A percentile compares a stretch with the other conserved stretches of the same genome.
Evolutionary conservation across 1,140 invertebrate genomes (phyloP).

Genomic region (Tetraneura akinire): DNA sequence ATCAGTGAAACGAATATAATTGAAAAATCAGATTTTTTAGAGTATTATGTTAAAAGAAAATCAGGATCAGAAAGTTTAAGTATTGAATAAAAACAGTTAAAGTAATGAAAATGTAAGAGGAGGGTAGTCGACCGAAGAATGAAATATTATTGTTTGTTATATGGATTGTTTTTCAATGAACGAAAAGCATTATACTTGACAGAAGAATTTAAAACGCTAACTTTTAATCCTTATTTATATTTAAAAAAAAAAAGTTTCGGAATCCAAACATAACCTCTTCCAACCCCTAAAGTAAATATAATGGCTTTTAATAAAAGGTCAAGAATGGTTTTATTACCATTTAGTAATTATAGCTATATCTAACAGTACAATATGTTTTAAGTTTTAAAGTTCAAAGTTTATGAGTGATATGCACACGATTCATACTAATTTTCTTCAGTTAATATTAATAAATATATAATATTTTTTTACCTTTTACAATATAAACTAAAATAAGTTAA

Average conservation of each 20-base stretch:
- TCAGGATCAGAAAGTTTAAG: not conserved
- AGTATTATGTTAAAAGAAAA: not conserved
- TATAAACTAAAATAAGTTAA: no score
- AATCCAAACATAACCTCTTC: not conserved
- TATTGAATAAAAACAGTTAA: slow-evolving; percentile 1
- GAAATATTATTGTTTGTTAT: not conserved
- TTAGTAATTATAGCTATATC: not conserved
- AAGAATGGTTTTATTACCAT: slow-evolving; percentile 31
- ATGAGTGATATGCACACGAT: not conserved
- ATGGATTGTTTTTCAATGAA: not conserved
- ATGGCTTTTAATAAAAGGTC: slow-evolving; percentile 3
- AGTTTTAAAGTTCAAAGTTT: not conserved
- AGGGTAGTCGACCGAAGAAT: not conserved
- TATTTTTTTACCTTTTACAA: no score
- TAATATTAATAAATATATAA: no score
- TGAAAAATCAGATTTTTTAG: not conserved
- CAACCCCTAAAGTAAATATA: not conserved
- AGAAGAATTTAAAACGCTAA: slow-evolving; percentile 13
- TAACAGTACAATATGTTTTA: not conserved
- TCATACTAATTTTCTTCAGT: not conserved
- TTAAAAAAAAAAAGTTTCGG: not conserved
- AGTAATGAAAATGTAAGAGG: not conserved
- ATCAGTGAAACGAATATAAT: not conserved
- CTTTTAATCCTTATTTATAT: slow-evolving; percentile 3
- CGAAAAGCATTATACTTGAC: not conserved